Percentiles rank a stretch among this genome's conserved stretches.
These are phyloP conservation scores for Drosophila imparisetae DNA, from an alignment of 2,888 invertebrate genomes.

Conservation along the genomic window DNA sequence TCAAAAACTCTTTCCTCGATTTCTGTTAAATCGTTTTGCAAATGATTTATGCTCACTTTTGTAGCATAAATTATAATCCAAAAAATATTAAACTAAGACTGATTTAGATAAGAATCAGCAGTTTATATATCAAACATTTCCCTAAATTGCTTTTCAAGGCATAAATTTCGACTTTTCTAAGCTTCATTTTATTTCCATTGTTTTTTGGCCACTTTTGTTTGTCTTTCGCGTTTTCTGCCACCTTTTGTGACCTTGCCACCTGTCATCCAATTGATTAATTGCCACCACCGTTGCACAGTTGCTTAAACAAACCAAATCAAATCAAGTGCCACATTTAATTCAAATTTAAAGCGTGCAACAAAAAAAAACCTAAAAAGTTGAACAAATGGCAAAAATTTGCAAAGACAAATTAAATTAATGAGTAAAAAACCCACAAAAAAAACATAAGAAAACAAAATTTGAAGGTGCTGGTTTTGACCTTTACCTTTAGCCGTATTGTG, in stretches of 20 bases:
- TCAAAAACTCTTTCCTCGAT: no score
- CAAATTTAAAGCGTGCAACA: conserved; percentile 39
- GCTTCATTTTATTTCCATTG: neutral
- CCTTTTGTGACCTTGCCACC: neutral
- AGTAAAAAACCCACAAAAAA: neutral
- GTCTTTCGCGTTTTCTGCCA: conserved; percentile 2
- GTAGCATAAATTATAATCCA: no score
- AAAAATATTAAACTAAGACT: neutral
- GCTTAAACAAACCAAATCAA: conserved; percentile 33
- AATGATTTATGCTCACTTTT: neutral
- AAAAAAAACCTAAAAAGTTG: neutral
- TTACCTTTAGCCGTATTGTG: conserved; percentile 34
- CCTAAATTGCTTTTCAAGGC: neutral
- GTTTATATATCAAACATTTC: neutral
- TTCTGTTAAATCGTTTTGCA: neutral
- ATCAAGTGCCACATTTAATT: conserved; percentile 51
- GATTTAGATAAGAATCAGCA: neutral
- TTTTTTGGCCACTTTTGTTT: neutral
- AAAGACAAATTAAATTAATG: conserved; percentile 14
- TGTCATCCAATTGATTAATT: conserved; percentile 43
- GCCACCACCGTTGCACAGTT: conserved; percentile 19
- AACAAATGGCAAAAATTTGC: neutral
- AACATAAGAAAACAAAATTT: conserved; percentile 7
- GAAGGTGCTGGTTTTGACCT: conserved; percentile 14
- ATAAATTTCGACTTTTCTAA: no score